phyloP scores from a whole-genome alignment of 2,113 vertebrate species.

The Macaca mulatta region DNA sequence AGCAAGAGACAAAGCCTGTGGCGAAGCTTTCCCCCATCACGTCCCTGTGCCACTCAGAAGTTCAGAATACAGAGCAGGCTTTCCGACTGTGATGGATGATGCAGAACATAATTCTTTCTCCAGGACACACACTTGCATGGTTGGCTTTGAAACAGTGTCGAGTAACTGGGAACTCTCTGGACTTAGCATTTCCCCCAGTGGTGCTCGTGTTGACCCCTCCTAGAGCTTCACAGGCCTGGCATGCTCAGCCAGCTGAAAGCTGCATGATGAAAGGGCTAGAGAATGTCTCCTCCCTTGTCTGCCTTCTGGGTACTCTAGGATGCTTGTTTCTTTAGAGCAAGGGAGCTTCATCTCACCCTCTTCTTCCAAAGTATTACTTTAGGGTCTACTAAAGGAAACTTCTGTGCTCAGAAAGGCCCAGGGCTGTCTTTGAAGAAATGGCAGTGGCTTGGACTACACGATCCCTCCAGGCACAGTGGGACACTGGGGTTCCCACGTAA shows the following conservation, averaged over 20 bases:
- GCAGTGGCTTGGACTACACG: neutral
- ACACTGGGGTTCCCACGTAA: rapidly evolving
- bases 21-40: rapidly evolving
- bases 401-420: neutral
- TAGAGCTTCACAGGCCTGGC: neutral
- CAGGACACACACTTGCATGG: rapidly evolving
- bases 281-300: neutral
- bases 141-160: neutral
- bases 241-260: neutral
- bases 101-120: neutral
- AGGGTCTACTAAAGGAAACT: neutral
- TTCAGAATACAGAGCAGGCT: rapidly evolving
- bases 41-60: rapidly evolving
- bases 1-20: neutral
- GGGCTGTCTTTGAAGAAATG: neutral
- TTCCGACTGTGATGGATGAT: neutral
- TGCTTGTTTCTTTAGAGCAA: neutral
- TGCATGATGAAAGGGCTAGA: neutral
- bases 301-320: neutral
- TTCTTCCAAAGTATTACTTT: too few species aligned
- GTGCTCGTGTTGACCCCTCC: neutral
- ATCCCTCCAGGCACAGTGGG: neutral
- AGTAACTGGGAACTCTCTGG: neutral
- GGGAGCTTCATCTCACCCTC: neutral
- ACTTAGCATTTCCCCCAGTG: neutral